A percentile compares a stretch with the other conserved stretches of the same genome.
Conservation (phyloP, 1,140 invertebrate genomes). For the Hesperophylax magnus region DNA sequence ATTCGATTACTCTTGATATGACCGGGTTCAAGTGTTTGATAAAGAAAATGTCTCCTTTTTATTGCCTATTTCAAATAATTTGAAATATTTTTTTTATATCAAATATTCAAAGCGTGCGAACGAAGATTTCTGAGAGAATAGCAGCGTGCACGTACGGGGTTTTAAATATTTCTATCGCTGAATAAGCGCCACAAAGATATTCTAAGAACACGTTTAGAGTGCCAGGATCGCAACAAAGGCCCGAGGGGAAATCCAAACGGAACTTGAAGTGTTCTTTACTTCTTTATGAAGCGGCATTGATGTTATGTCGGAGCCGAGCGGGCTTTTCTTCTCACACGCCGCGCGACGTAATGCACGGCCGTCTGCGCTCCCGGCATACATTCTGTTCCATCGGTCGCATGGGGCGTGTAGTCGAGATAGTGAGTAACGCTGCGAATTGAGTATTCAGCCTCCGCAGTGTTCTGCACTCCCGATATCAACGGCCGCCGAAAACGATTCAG, state of each 20-base stretch:
- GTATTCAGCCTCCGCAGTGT: neutral
- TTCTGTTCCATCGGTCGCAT: neutral
- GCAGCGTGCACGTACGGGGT: neutral
- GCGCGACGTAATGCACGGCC: constrained; percentile 2
- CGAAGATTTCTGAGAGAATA: too few relatives aligned
- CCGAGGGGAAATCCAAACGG: constrained; percentile 23
- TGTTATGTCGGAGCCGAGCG: neutral
- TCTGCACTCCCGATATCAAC: neutral
- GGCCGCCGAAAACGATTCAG: constrained; percentile 12
- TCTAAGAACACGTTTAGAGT: constrained; percentile 32
- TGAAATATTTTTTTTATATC: too few relatives aligned
- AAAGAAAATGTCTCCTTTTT: too few relatives aligned
- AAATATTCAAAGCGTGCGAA: too few relatives aligned
- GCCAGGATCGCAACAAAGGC: constrained; percentile 35
- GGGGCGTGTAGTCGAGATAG: neutral
- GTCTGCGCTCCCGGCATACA: constrained; percentile 21
- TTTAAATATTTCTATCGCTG: constrained; percentile 9
- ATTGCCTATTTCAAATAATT: too few relatives aligned
- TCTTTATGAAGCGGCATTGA: constrained; percentile 3
- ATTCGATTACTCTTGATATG: too few relatives aligned
- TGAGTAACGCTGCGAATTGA: neutral
- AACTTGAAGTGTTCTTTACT: constrained; percentile 26
- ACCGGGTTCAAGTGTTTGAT: too few relatives aligned
- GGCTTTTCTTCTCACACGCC: constrained; percentile 27
- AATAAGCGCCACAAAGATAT: constrained; percentile 25